Conservation (phyloP, 2,113 vertebrate genomes). For the Clarias gariepinus region DNA sequence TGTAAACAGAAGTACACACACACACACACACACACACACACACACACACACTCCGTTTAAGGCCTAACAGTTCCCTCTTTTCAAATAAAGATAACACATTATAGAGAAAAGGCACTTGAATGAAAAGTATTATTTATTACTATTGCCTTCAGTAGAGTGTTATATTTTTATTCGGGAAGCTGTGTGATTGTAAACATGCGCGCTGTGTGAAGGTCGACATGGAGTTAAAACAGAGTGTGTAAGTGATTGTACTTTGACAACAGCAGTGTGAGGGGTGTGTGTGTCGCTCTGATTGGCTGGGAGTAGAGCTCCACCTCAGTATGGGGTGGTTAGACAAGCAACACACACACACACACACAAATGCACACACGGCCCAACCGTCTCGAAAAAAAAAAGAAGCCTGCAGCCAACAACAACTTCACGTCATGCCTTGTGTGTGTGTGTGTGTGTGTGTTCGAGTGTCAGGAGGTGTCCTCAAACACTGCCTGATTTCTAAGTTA, state of each 20-base stretch:
- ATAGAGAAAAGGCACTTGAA: neutral
- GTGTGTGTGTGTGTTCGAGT: neutral
- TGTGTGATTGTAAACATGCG: neutral
- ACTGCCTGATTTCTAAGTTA: neutral
- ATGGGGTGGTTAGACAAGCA: conserved; percentile 2
- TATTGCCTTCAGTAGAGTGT: neutral
- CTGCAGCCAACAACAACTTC: neutral
- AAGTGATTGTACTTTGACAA: conserved; percentile 25
- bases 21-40: neutral
- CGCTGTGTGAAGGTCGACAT: conserved; percentile 4
- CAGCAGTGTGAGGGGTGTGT: conserved; percentile 29
- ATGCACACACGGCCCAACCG: neutral
- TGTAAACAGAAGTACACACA: neutral
- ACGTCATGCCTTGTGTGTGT: neutral
- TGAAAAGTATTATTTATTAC: neutral
- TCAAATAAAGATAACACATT: neutral
- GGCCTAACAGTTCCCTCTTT: conserved; percentile 16
- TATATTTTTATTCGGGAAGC: neutral
- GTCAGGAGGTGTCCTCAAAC: neutral
- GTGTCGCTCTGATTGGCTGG: conserved; percentile 14
- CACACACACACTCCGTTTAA: neutral
- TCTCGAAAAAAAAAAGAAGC: neutral
- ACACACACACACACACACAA: neutral
- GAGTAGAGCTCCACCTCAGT: conserved; percentile 28
- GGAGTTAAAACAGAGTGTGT: conserved; percentile 13